phyloP scores from a whole-genome alignment of 2,888 invertebrate genomes.

The Microchrysa polita region DNA sequence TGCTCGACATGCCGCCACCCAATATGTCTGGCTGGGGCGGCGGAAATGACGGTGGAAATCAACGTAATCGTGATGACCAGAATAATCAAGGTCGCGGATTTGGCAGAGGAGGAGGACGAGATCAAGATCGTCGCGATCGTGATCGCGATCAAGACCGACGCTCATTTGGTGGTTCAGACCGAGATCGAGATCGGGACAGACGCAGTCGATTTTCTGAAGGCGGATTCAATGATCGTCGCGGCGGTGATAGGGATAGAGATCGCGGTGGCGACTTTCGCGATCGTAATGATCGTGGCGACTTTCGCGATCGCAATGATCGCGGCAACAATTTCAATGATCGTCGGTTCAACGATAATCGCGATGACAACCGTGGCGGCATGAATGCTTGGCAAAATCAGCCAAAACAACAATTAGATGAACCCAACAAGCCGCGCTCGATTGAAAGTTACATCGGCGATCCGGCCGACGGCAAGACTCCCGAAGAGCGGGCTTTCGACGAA shows the following conservation, averaged over 20 bases:
- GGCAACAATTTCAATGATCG: slow-evolving; percentile 46
- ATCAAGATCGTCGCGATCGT: slow-evolving; percentile 20
- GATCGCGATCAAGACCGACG: slow-evolving; percentile 38
- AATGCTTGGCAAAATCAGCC: slow-evolving; percentile 32
- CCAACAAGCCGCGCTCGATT: slow-evolving; percentile 62
- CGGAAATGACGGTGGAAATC: background rate
- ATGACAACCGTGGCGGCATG: background rate
- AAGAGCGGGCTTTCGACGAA: slow-evolving; percentile 86
- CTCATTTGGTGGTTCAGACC: background rate
- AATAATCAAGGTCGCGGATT: slow-evolving; percentile 25
- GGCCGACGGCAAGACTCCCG: slow-evolving; percentile 59
- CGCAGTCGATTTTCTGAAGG: background rate
- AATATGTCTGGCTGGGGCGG: slow-evolving; percentile 32
- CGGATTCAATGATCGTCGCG: slow-evolving; percentile 27
- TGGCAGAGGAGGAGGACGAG: slow-evolving; percentile 26
- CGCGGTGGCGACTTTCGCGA: slow-evolving; percentile 37
- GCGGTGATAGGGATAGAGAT: slow-evolving; percentile 23
- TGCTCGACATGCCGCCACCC: slow-evolving; percentile 18
- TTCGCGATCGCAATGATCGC: slow-evolving; percentile 19
- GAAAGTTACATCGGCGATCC: slow-evolving; percentile 37
- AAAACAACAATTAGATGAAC: slow-evolving; percentile 74
- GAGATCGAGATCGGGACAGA: slow-evolving; percentile 1
- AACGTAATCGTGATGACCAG: background rate
- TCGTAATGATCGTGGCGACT: slow-evolving; percentile 33
- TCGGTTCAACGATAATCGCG: slow-evolving; percentile 40